phyloP scores from a whole-genome alignment of 2,888 invertebrate genomes.

The Protodeltote pygarga region DNA sequence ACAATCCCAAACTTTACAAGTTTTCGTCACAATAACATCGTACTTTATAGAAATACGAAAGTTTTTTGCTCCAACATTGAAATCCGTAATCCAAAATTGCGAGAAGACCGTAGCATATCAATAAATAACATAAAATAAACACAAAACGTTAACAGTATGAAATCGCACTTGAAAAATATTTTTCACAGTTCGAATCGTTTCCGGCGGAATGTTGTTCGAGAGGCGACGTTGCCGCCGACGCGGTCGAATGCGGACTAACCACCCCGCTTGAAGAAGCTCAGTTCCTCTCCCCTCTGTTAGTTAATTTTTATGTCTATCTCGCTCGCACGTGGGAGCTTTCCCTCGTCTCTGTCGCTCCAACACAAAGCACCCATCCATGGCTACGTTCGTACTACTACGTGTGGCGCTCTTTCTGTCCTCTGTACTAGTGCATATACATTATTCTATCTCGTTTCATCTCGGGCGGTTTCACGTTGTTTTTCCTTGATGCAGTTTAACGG shows the following conservation, averaged over 20 bases:
- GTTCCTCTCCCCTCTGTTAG: conserved; percentile 84
- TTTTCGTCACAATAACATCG: conserved; percentile 66
- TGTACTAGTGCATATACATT: conserved; percentile 86
- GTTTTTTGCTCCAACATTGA: conserved; percentile 44
- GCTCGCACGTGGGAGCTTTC: conserved; percentile 75
- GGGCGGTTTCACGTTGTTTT: conserved; percentile 85
- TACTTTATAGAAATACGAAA: conserved; percentile 51
- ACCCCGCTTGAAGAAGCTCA: conserved; percentile 86
- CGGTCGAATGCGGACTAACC: conserved; percentile 86
- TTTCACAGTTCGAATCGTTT: conserved; percentile 81
- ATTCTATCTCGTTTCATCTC: conserved; percentile 87
- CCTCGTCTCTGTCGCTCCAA: conserved; percentile 74
- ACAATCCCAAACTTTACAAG: conserved; percentile 48
- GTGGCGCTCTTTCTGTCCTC: conserved; percentile 83
- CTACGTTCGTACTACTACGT: conserved; percentile 77
- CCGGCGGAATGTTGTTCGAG: conserved; percentile 55
- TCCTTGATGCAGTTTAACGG: conserved; percentile 87
- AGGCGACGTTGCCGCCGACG: conserved; percentile 74
- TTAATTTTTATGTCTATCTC: conserved; percentile 81
- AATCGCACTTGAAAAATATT: conserved; percentile 73
- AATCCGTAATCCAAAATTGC: conserved; percentile 53
- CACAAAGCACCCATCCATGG: conserved; percentile 76
- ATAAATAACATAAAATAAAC: conserved; percentile 61
- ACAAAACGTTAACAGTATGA: conserved; percentile 65
- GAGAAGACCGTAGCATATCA: conserved; percentile 47